Base-by-base conservation (phyloP, 2,888 invertebrate genomes). In the Eupeodes luniger region DNA sequence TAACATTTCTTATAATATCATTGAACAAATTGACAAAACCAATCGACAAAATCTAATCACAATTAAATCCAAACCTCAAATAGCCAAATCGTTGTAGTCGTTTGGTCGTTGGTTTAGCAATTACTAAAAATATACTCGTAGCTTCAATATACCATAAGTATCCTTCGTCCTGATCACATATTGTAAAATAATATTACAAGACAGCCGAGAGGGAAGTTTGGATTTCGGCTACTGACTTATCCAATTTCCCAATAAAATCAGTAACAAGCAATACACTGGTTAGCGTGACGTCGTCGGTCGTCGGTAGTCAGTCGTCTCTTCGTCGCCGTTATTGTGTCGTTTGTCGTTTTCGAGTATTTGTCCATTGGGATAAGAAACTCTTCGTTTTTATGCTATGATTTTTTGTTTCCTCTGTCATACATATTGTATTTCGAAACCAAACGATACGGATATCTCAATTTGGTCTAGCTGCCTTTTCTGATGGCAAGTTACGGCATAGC, bases 1-100 rank as follows among this genome's bases (percentile, higher is more conserved):
- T 9, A 59, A 4, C 14, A 4, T 36, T 36, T 59, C 27, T 14
- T 59, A 34, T 59, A 34, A 34, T 59, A 34, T 59, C 59, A 14
- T 9, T 34, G 34, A 66, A 27, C 66, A 66, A 88, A 88, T 78
- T 88, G 85, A 70, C 81, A 81, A 82, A 89, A 85, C 79, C 82
- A 89, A 85, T 82, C 81, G 75, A 70, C 78, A 79, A 72, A 89
- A 89, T 89, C 89, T 79, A 85, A 89, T 89, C 85, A 89, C 89
- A 89, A 89, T 89, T 85, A 89, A 88, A 89, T 89, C 55, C 62
- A 76, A 85, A 80, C 79, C 81, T 76, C 85, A 79, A 89, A 89
- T 51, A 82, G 67, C 72, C 57, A 81, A 88, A 89, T 82, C 81
- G 72, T 66, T 79, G 64, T 40, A 40, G 40, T 9, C 40, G 40